Conservation (phyloP, 2,797 vertebrate genomes). For the Poliocrania exsul region DNA sequence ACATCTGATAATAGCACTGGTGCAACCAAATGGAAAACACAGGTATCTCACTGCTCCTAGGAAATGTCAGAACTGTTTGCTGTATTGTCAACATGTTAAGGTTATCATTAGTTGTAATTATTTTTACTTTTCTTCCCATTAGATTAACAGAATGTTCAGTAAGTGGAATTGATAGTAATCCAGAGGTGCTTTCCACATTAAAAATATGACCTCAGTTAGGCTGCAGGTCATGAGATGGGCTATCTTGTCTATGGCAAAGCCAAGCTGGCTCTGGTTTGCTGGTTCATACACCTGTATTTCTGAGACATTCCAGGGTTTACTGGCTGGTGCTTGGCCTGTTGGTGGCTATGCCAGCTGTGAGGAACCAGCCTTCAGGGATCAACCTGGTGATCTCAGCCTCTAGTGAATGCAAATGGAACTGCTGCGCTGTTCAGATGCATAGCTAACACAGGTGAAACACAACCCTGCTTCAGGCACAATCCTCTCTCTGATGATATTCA, state of each 20-base stretch:
- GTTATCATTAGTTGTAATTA: not conserved
- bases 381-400: not conserved
- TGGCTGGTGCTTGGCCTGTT: not conserved
- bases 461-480: not conserved
- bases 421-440: not conserved
- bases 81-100: not conserved
- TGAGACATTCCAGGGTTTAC: not conserved
- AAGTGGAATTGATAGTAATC: not conserved
- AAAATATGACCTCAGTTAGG: not conserved
- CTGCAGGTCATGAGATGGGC: not conserved
- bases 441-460: not conserved
- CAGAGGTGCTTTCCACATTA: not conserved
- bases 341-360: not conserved
- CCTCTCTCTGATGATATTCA: not conserved
- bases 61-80: not conserved
- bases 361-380: not conserved
- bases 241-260: not conserved
- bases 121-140: not conserved
- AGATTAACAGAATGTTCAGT: not conserved
- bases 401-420: not conserved
- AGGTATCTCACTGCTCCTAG: not conserved
- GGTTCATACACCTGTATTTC: not conserved
- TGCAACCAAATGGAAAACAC: not conserved
- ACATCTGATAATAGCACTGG: not conserved
- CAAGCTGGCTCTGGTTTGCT: not conserved